phyloP scores from a whole-genome alignment of 2,888 invertebrate species.

The Eristalinus sepulchralis region DNA sequence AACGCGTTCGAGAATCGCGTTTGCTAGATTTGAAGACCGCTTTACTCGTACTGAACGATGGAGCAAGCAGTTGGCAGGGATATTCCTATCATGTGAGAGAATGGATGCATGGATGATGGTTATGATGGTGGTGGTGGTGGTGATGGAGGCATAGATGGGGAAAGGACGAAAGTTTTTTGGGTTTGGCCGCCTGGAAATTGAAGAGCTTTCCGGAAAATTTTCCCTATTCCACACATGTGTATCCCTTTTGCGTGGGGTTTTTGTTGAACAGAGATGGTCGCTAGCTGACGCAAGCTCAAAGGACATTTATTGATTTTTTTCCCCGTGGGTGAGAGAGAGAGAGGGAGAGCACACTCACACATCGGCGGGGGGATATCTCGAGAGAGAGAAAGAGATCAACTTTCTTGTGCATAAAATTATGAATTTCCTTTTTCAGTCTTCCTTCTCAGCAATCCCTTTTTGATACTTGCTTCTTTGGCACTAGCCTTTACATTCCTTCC shows the following conservation, averaged over 20 bases:
- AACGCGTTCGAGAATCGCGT: constrained; percentile 81
- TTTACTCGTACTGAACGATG: constrained; percentile 80
- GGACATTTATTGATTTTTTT: constrained; percentile 49
- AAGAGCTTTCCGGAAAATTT: constrained; percentile 29
- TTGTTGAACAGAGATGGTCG: constrained; percentile 19
- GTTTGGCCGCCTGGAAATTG: constrained; percentile 58
- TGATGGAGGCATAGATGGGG: background rate
- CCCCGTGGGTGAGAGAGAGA: background rate
- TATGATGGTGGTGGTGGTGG: background rate
- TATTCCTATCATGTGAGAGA: constrained; percentile 25
- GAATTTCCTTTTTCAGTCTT: background rate
- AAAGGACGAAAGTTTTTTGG: constrained; percentile 1
- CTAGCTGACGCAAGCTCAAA: constrained; percentile 26
- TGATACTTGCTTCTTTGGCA: background rate
- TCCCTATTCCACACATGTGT: constrained; percentile 22
- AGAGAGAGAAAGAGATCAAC: background rate
- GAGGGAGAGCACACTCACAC: background rate
- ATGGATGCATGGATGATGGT: background rate
- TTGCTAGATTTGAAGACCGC: constrained; percentile 81
- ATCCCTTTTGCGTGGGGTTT: constrained; percentile 21
- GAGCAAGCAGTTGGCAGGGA: constrained; percentile 71
- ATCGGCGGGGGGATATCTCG: too few relatives aligned
- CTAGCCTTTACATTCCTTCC: background rate
- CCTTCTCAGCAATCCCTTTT: background rate
- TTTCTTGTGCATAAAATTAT: background rate